These are phyloP conservation scores for Caerostris extrusa DNA, from an alignment of 1,140 invertebrate genomes.

Conservation along the genomic window DNA sequence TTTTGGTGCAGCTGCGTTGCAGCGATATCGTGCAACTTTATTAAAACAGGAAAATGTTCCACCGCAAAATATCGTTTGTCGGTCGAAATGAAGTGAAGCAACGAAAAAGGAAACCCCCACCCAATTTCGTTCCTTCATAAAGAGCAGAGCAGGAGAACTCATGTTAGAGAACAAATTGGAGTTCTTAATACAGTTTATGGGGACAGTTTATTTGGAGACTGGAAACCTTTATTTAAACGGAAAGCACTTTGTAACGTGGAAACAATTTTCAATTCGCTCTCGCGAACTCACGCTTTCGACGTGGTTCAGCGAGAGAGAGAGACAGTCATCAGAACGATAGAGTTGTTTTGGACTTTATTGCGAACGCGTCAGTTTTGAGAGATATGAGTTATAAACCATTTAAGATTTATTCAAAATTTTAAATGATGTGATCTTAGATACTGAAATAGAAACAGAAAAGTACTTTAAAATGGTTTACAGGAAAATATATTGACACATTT, in stretches of 20 bases:
- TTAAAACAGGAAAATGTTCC: background rate
- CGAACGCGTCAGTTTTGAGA: background rate
- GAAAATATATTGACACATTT: background rate
- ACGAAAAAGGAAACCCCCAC: background rate
- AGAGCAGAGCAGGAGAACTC: background rate
- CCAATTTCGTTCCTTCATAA: background rate
- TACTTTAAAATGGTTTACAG: background rate
- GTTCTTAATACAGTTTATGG: slow-evolving; percentile 3
- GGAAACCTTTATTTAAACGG: slow-evolving; percentile 13
- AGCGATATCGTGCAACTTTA: background rate
- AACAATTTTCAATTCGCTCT: background rate
- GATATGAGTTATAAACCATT: background rate
- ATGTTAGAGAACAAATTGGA: slow-evolving; percentile 3
- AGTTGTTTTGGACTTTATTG: slow-evolving; percentile 6
- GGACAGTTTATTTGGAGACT: slow-evolving; percentile 14
- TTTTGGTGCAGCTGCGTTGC: background rate
- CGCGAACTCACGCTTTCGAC: background rate
- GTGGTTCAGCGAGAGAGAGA: background rate
- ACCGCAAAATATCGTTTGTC: background rate
- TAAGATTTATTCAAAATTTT: background rate
- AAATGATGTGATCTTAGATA: background rate
- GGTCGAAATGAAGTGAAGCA: background rate
- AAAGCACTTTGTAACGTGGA: background rate
- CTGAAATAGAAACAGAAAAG: background rate
- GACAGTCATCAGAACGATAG: background rate